Evolutionary conservation across 2,888 invertebrate species (phyloP), one percentile per base, ranked within the genome.

Genomic region (Ptychoptera contaminata): DNA sequence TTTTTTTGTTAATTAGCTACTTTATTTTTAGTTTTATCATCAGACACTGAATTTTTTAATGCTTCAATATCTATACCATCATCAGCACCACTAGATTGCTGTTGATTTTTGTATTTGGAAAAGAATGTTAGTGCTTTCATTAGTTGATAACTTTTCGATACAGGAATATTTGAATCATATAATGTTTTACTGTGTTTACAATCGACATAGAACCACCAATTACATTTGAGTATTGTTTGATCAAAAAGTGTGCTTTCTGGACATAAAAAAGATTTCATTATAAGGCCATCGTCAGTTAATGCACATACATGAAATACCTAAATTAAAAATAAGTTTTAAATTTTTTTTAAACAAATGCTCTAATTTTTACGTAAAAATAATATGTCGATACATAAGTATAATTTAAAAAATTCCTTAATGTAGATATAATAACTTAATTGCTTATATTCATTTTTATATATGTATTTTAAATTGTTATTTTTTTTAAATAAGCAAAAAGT

Each of bases 161-260:
- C 81, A 0, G 88, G 88, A 49, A 88, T 85, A 60, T 91, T 92
- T 11, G 88, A 86, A 56, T 88, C 87, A 61, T 88, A 91, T 23
- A 87, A 68, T 50, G 75, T 76, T 53, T 75, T 77, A 16, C 87
- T 85, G 45, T 77, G 74, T 61, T 83, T 82, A 65, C 91, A 91
- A 59, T 90, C 88, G 0, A 90, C 88, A 61, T 88, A 90, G 69
- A 90, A 87, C 86, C 87, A 90, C 88, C 88, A 90, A 62, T 90
- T 90, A 65, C 91, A 91, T 60, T 88, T 88, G 6, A 91, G 71
- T 50, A 91, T 84, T 16, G 86, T 85, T 63, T 90, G 90, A 58
- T 91, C 90, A 64, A 91, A 91, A 43, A 90, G 72, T 0, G 91
- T 91, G 30, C 85, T 88, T 62, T 90, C 87, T 0, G 90, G 90